phyloP scores from a whole-genome alignment of 1,140 invertebrate genomes.

The Maniola jurtina region DNA sequence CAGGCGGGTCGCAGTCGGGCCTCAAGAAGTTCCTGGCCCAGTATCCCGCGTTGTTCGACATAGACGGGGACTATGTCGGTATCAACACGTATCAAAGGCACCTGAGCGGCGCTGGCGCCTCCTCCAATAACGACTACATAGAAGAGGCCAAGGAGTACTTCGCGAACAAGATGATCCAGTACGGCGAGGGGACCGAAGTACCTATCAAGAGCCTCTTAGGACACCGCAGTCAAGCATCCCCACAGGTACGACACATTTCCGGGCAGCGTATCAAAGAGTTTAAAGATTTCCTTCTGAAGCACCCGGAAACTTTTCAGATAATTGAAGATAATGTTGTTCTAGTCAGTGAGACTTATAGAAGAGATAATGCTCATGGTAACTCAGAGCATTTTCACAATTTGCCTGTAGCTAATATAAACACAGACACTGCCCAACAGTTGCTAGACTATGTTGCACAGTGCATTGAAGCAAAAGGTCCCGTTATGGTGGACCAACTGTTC shows the following conservation, averaged over 20 bases:
- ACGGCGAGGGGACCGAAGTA: conserved; percentile 93
- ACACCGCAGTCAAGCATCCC: conserved; percentile 95
- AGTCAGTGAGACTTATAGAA: conserved; percentile 80
- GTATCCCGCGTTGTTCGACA: conserved; percentile 94
- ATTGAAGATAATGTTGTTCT: conserved; percentile 89
- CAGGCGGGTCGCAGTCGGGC: conserved; percentile 95
- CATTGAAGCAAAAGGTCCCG: conserved; percentile 88
- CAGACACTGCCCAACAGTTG: conserved; percentile 86
- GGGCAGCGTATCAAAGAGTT: conserved; percentile 97
- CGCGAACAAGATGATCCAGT: conserved; percentile 92
- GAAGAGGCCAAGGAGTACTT: conserved; percentile 97
- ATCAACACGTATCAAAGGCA: conserved; percentile 87
- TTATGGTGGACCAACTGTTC: conserved; percentile 92
- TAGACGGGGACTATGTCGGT: conserved; percentile 95
- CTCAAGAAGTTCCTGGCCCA: conserved; percentile 94
- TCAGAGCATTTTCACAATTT: conserved; percentile 81
- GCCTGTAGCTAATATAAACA: conserved; percentile 89
- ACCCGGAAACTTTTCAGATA: conserved; percentile 92
- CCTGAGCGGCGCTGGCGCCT: conserved; percentile 71
- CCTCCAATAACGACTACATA: conserved; percentile 90
- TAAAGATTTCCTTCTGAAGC: conserved; percentile 91
- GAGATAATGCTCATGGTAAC: conserved; percentile 79
- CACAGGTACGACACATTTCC: conserved; percentile 96
- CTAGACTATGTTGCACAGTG: conserved; percentile 88
- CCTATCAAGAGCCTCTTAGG: conserved; percentile 95